Evolutionary conservation across 2,113 vertebrate genomes (phyloP).

Genomic region (Nestor notabilis): DNA sequence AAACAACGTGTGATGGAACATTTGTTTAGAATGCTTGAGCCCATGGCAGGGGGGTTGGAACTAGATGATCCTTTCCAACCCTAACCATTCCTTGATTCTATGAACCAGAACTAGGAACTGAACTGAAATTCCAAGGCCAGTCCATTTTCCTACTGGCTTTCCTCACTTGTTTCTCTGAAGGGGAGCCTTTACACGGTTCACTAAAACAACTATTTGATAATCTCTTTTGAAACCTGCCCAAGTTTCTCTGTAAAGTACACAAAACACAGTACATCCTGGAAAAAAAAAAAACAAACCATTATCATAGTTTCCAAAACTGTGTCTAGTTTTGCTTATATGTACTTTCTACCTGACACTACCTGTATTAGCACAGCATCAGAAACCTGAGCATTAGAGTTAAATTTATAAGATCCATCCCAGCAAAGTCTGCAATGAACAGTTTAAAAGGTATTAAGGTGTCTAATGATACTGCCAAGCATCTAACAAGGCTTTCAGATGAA

Average conservation of each 20-base stretch:
- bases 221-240: background rate
- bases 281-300: background rate
- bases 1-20: background rate
- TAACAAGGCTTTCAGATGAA: background rate
- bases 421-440: background rate
- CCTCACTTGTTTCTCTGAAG: background rate
- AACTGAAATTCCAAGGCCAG: background rate
- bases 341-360: background rate
- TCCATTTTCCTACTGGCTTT: background rate
- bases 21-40: background rate
- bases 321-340: background rate
- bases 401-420: background rate
- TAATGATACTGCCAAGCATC: background rate
- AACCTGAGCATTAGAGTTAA: background rate
- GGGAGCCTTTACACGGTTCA: background rate
- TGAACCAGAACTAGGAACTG: background rate
- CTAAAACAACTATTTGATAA: background rate
- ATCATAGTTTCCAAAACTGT: background rate
- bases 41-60: background rate
- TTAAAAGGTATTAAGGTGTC: background rate
- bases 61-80: background rate
- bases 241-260: background rate
- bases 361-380: background rate
- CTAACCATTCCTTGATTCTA: background rate
- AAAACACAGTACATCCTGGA: background rate